Evolutionary conservation across 2,797 vertebrate species (phyloP), one percentile per base, ranked within the genome.

Genomic region (Sebastes aleutianus): DNA sequence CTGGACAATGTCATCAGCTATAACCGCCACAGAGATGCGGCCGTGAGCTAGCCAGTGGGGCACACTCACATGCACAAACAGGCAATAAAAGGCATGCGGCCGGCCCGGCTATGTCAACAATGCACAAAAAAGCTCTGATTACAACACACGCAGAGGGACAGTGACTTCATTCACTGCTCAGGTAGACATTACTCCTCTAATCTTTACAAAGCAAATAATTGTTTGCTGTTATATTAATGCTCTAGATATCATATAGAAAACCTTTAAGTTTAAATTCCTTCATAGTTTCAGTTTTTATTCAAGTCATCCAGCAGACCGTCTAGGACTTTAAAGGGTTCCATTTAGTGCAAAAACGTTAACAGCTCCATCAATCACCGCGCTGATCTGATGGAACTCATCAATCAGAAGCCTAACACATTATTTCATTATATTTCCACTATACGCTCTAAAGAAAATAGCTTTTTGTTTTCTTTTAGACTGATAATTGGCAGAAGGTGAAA

Each of bases 311-410:
- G 64, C n/a, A 56, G 62, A 34, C 32, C n/a, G 11, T 81, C 50
- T 34, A 13, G 14, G 31, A 62, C 72, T 58, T 71, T 20, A 32
- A 53, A 75, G 50, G 53, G 13, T 62, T 66, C 67, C 64, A 80
- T 54, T 81, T 68, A 74, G 43, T 27, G 27, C 22, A 74, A 74
- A 82, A 83, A 71, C 61, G 27, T 76, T 20, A 77, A 79, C 77
- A 74, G 57, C 74, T 74, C 62, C 77, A 90, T 87, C 82, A 87
- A 74, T 89, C 85, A 85, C 70, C 14, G 10, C 1, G 6, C 32
- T 75, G 65, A 71, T 80, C 56, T 77, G 76, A 80, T 82, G 62
- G 65, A 86, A 76, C 68, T 74, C 82, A 83, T 88, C 83, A 80
- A 87, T 89, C 87, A 85, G 79, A 75, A 58, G 70, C 65, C 14